A percentile compares a stretch with the other conserved stretches of the same genome.
These are phyloP conservation scores for Sebastiscus tertius DNA, from an alignment of 2,797 vertebrate species.

Conservation along the genomic window DNA sequence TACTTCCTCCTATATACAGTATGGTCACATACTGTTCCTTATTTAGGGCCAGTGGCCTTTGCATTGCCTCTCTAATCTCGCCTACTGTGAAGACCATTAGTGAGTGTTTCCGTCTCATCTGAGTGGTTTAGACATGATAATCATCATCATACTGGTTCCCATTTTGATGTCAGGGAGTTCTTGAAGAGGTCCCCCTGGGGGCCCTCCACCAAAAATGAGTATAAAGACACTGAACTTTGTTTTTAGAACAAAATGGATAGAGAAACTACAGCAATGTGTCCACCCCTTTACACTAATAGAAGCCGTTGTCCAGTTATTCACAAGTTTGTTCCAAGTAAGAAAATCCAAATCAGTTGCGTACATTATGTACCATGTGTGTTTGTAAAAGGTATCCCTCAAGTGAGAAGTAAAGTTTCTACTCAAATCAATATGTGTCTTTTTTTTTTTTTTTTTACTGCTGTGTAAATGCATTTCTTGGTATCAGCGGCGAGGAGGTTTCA, in stretches of 20 bases:
- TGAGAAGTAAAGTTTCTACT: conserved; percentile 62
- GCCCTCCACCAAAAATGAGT: background rate
- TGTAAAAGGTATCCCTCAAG: conserved; percentile 15
- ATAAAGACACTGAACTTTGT: background rate
- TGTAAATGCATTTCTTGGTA: conserved; percentile 19
- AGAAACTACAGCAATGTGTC: background rate
- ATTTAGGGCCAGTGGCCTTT: conserved; percentile 43
- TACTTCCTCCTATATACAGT: conserved; percentile 43
- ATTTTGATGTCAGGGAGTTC: conserved; percentile 18
- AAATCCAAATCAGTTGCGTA: background rate
- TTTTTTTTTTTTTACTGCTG: background rate
- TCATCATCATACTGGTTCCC: background rate
- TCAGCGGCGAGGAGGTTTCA: background rate
- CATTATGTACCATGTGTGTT: conserved; percentile 16
- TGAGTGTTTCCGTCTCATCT: conserved; percentile 58
- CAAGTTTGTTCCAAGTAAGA: background rate
- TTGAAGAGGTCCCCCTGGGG: background rate
- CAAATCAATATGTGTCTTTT: conserved; percentile 35
- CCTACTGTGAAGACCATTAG: conserved; percentile 33
- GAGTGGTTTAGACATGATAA: background rate
- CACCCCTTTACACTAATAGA: background rate
- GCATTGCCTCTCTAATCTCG: conserved; percentile 28
- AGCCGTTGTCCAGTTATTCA: background rate
- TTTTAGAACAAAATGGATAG: background rate
- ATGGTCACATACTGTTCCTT: conserved; percentile 43